Evolutionary conservation across 2,797 vertebrate species (phyloP), one percentile per base, ranked within the genome.

Genomic region (Steatocranus sp.): DNA sequence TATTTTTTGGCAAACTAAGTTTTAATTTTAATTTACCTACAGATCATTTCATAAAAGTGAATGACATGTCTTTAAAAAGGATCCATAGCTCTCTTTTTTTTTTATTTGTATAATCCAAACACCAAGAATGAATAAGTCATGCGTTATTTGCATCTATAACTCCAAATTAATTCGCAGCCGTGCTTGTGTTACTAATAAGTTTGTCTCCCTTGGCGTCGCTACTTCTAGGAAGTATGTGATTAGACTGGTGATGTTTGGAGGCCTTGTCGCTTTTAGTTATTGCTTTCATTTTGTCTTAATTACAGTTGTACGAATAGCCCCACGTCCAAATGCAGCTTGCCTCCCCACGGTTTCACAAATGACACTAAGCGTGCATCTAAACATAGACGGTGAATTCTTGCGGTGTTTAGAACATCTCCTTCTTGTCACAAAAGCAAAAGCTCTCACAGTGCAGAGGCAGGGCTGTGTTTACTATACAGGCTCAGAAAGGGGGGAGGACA

Each of bases 241-340:
- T 91, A 93, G 56, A 86, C 82, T 81, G 81, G 78, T 80, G 79
- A 87, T 92, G 92, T 92, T 93, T 88, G 83, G 61, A 83, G 88
- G 89, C 89, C 89, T 86, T 80, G 88, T 92, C 73, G 87, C 84
- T 88, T 93, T 91, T 89, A 79, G 87, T 92, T 92, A 91, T 91
- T 83, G 88, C 90, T 80, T 87, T 92, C 86, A 79, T 92, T 92
- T 90, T 27, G 32, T 91, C 87, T 91, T 92, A 93, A 94, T 95
- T 93, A 94, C 34, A 41, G 86, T 84, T 76, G 79, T 89, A 79
- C 78, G 88, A 93, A 80, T 85, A 82, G 85, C 84, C 76, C 58
- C 81, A 51, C 46, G 79, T 89, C 75, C 68, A 85, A 81, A 84
- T 83, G 85, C 41, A 81, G 83, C 82, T 85, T 83, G 81, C 83